Base-by-base conservation (phyloP, 2,797 vertebrate genomes). In the Bufotes viridis region DNA sequence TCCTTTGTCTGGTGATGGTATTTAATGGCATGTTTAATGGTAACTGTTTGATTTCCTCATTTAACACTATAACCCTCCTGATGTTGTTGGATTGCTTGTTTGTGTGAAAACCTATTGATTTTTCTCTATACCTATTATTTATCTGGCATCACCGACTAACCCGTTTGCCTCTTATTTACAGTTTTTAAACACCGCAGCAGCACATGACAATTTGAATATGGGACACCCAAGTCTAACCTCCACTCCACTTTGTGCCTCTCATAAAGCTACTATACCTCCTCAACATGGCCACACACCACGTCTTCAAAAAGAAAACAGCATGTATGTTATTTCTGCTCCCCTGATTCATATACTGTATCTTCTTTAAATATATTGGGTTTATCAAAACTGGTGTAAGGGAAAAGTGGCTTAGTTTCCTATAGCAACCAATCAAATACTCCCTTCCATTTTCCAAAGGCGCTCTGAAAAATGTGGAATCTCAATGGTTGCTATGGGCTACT, bases 111-210 rank as follows among this genome's bases (percentile, higher is more conserved):
- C 69, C 57, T 70, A 8, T 83, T 86, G 74, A 75, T 89, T 60
- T 81, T 93, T 42, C 81, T 90, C 12, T 15, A 2, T 69, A 60
- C 26, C 20, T 49, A 72, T n/a, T 26, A 22, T 80, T n/a, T 58
- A 9, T 60, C 13, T 61, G 29, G 12, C 55, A 84, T 17, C 29
- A 24, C 7, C 53, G 7, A 67, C 42, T 75, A 76, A 78, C 42
- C 42, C 58, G 0, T 42, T 57, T 70, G 12, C 69, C 91, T 29
- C 78, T 17, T 85, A 22, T 87, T 86, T 93, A 34, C 94, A 99
- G 98, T 98, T 99, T 93, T 95, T 99, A 91, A 99, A 96, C 93
- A 96, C 97, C 87, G 96, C 98, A 34, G 94, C 95, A 94, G 97
- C 69, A 91, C 95, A 96, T 0, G 97, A 97, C 90, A 96, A 95